Evolutionary conservation across 2,888 invertebrate species (phyloP).

Genomic region (Caenorhabditis zanzibari): DNA sequence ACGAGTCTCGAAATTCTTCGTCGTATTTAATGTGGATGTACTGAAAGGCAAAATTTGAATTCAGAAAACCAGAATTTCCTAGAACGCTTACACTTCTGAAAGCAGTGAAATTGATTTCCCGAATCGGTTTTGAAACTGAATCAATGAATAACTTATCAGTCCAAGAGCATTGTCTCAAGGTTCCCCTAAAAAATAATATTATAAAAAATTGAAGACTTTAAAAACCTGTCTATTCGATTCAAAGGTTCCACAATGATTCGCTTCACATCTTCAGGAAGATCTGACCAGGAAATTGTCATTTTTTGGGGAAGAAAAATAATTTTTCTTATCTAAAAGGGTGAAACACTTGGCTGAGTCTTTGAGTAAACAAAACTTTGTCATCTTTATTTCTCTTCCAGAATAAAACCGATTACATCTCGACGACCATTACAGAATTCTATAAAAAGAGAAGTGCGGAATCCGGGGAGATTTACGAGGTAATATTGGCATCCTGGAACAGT

Average conservation of each 20-base stretch:
- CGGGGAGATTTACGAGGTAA: neutral
- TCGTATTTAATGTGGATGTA: neutral
- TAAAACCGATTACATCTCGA: constrained; percentile 13
- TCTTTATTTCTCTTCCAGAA: constrained; percentile 2
- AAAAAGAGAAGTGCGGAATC: neutral
- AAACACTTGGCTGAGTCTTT: neutral
- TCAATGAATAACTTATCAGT: constrained; percentile 1
- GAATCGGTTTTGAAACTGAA: neutral
- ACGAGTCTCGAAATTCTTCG: neutral
- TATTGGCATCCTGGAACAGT: constrained; percentile 1
- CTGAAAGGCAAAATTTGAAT: neutral
- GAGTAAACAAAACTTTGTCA: neutral
- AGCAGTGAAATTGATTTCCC: neutral
- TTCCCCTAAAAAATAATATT: neutral
- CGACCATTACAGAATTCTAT: constrained; percentile 20
- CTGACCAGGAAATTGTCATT: neutral
- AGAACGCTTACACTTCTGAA: neutral
- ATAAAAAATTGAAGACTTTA: neutral
- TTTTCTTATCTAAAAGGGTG: neutral
- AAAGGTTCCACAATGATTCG: constrained; percentile 13
- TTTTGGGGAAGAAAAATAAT: neutral
- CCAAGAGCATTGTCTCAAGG: constrained; percentile 9
- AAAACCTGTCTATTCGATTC: constrained; percentile 1
- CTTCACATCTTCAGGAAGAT: constrained; percentile 6
- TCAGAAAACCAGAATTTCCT: no score